Percentiles rank a stretch among this genome's conserved stretches.
phyloP scores from a whole-genome alignment of 1,140 invertebrate genomes.

The Dreissena rostriformis region DNA sequence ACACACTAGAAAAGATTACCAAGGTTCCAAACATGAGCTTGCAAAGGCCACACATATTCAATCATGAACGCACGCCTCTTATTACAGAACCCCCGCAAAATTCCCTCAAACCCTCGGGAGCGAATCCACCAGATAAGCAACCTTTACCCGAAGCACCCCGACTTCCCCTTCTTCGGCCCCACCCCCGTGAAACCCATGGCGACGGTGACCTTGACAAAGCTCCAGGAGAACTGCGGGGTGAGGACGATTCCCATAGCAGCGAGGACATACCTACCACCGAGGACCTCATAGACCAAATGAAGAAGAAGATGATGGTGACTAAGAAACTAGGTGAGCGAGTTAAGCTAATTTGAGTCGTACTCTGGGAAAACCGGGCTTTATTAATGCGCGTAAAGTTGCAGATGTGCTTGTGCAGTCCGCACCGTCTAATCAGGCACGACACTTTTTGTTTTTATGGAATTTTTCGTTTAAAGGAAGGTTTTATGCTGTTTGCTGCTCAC shows the following conservation, averaged over 20 bases:
- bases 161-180: slow-evolving; percentile 96
- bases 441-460: no score
- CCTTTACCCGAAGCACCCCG: slow-evolving; percentile 91
- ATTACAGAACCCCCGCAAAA: slow-evolving; percentile 37
- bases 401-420: no score
- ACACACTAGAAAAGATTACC: no score
- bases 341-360: no score
- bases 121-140: slow-evolving; percentile 94
- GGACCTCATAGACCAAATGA: slow-evolving; percentile 74
- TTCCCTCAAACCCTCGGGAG: slow-evolving; percentile 89
- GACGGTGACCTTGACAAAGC: slow-evolving; percentile 78
- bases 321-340: slow-evolving; percentile 72
- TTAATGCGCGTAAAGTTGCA: no score
- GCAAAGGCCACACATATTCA: no score
- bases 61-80: no score
- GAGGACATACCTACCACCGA: slow-evolving; percentile 71
- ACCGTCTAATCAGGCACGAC: no score
- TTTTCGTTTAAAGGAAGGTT: no score
- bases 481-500: no score
- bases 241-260: slow-evolving; percentile 52
- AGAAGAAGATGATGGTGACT: slow-evolving; percentile 78
- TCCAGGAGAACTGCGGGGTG: slow-evolving; percentile 69
- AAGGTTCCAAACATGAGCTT: no score
- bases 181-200: slow-evolving; percentile 92
- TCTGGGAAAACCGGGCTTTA: no score